phyloP scores from a whole-genome alignment of 2,113 vertebrate species.

The Serinus canaria region DNA sequence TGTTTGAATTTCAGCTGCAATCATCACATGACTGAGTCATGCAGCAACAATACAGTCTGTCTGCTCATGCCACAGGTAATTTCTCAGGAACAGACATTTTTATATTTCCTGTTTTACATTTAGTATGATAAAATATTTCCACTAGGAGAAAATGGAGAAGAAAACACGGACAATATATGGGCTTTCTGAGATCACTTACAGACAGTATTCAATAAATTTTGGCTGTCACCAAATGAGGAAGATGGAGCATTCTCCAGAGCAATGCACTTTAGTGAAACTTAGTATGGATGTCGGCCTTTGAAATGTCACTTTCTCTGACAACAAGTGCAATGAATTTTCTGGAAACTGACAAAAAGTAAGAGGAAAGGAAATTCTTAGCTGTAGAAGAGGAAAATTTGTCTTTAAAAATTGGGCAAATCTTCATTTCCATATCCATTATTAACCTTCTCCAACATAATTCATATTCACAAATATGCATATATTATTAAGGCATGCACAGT shows the following conservation, averaged over 20 bases:
- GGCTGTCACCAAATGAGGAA: background rate
- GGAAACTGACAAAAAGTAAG: slow-evolving; percentile 40
- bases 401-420: slow-evolving; percentile 18
- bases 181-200: background rate
- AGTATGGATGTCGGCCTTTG: background rate
- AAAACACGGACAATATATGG: rapidly evolving
- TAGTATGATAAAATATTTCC: background rate
- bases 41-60: background rate
- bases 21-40: background rate
- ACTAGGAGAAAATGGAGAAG: background rate
- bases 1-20: background rate
- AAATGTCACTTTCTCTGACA: slow-evolving; percentile 43
- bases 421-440: slow-evolving; percentile 33
- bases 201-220: background rate
- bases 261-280: background rate
- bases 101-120: background rate
- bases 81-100: background rate
- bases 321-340: slow-evolving; percentile 43
- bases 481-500: slow-evolving; percentile 1
- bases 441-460: slow-evolving; percentile 21
- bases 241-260: background rate
- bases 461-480: slow-evolving; percentile 1
- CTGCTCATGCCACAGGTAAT: background rate
- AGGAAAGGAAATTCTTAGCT: slow-evolving; percentile 13
- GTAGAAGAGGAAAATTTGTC: slow-evolving; percentile 6